Conservation (phyloP, 2,888 invertebrate genomes). For the Ptilodon capucinus region DNA sequence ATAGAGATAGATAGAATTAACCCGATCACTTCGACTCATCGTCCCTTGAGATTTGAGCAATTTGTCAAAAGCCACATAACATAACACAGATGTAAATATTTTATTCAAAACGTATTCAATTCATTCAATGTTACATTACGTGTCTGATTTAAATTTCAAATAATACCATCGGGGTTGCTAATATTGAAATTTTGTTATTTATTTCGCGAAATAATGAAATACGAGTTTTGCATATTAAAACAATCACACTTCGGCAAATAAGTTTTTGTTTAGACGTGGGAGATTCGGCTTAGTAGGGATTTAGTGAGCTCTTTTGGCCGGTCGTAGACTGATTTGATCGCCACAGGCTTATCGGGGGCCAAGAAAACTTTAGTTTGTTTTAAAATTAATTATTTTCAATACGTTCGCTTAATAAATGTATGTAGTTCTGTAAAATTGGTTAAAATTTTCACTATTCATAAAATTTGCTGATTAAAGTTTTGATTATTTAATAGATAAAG, state of each 20-base stretch:
- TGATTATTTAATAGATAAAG: no score
- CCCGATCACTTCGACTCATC: slow-evolving; percentile 13
- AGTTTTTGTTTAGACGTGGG: background rate
- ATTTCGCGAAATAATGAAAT: slow-evolving; percentile 10
- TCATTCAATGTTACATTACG: slow-evolving; percentile 17
- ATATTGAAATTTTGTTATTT: slow-evolving; percentile 20
- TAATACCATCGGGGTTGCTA: slow-evolving; percentile 13
- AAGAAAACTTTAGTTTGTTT: background rate
- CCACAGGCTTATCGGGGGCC: background rate
- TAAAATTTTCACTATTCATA: no score
- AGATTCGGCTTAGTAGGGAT: background rate
- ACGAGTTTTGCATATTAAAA: slow-evolving; percentile 2
- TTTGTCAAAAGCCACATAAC: slow-evolving; percentile 18
- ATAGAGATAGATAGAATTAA: no score
- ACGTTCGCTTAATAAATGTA: no score
- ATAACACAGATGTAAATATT: slow-evolving; percentile 13
- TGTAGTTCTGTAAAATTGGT: no score
- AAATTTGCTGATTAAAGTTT: no score
- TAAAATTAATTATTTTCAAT: no score
- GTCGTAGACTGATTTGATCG: background rate
- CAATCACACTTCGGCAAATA: background rate
- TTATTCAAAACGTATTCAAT: slow-evolving; percentile 18
- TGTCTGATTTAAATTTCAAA: slow-evolving; percentile 21
- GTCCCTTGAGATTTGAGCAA: slow-evolving; percentile 12
- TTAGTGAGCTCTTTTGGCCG: background rate